phyloP scores from a whole-genome alignment of 2,113 vertebrate species.

The Grantiella picta region DNA sequence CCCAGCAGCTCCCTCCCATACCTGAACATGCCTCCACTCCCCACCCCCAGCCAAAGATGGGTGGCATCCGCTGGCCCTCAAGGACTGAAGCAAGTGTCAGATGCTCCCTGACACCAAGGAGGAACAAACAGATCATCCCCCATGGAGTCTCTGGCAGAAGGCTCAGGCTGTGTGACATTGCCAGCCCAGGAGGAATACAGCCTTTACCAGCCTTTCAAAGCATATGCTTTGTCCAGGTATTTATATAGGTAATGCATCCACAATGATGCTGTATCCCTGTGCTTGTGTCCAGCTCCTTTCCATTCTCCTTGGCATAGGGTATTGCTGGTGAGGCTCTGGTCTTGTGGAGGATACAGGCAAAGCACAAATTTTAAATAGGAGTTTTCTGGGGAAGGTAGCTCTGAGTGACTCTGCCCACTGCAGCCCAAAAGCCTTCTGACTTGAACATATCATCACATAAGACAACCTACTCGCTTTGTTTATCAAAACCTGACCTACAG shows the following conservation, averaged over 20 bases:
- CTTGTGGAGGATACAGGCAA: neutral
- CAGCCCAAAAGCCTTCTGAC: neutral
- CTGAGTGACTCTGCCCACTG: neutral
- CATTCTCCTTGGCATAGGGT: neutral
- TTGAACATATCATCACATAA: neutral
- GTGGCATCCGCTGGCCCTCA: rapidly evolving
- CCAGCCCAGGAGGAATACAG: neutral
- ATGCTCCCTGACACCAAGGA: neutral
- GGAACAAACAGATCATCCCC: neutral
- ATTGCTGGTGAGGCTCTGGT: neutral
- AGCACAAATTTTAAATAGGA: neutral
- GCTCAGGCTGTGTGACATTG: rapidly evolving
- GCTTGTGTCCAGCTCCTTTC: neutral
- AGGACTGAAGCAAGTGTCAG: neutral
- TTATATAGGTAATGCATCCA: neutral
- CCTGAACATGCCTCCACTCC: rapidly evolving
- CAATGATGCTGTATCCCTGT: rapidly evolving
- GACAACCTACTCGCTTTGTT: neutral
- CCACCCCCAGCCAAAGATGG: rapidly evolving
- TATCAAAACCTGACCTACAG: neutral
- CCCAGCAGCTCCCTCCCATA: neutral
- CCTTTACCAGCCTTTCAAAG: neutral
- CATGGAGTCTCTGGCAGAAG: rapidly evolving
- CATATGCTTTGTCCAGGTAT: rapidly evolving
- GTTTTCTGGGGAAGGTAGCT: neutral